These are phyloP conservation scores for Caenorhabditis wallacei DNA, from an alignment of 2,888 invertebrate genomes.

Conservation along the genomic window DNA sequence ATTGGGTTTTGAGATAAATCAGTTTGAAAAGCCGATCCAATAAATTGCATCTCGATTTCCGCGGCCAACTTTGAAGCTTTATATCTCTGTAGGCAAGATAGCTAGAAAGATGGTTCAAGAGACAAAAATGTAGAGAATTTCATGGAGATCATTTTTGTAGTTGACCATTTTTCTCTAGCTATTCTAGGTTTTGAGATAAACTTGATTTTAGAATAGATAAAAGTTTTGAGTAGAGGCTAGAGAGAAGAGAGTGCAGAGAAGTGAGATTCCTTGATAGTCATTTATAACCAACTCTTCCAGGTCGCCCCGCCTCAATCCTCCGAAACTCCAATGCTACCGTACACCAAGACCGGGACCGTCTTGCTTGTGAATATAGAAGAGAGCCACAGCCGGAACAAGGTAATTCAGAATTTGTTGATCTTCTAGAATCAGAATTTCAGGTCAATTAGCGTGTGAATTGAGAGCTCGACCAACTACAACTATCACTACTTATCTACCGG, in stretches of 20 bases:
- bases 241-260: too few species aligned
- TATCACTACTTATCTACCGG: conserved; percentile 63
- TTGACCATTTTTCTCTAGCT: neutral
- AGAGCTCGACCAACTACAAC: conserved; percentile 49
- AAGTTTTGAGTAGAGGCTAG: too few species aligned
- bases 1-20: too few species aligned
- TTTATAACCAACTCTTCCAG: conserved; percentile 2
- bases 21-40: too few species aligned
- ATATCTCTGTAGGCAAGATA: too few species aligned
- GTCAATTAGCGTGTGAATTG: conserved; percentile 56
- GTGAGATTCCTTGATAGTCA: too few species aligned
- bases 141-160: neutral
- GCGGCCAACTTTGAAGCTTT: too few species aligned
- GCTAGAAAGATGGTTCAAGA: too few species aligned
- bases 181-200: neutral
- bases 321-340: conserved; percentile 1
- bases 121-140: neutral
- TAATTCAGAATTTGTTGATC: conserved; percentile 11
- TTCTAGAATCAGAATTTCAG: too few species aligned
- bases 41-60: too few species aligned
- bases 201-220: neutral
- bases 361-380: conserved; percentile 58
- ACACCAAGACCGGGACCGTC: conserved; percentile 12
- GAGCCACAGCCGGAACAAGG: conserved; percentile 35
- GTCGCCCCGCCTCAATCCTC: conserved; percentile 14